These are phyloP conservation scores for Scotopteryx bipunctaria DNA, from an alignment of 2,888 invertebrate genomes.

Conservation along the genomic window DNA sequence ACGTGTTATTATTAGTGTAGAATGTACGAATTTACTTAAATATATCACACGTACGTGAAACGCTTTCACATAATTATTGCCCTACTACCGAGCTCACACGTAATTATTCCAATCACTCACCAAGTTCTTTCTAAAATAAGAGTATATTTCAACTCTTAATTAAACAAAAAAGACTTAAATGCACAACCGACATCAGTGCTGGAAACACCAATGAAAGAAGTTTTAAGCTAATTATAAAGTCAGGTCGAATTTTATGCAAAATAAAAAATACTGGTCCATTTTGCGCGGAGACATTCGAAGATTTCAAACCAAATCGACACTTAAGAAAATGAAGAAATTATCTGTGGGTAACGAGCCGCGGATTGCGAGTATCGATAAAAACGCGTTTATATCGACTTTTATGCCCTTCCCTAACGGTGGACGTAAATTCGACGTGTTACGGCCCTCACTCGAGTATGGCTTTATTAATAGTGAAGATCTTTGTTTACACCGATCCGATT, in stretches of 20 bases:
- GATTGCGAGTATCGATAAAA: conserved; percentile 70
- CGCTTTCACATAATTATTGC: conserved; percentile 57
- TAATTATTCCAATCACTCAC: conserved; percentile 54
- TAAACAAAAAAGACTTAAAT: conserved; percentile 41
- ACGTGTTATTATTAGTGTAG: too few species aligned
- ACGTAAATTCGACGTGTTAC: conserved; percentile 68
- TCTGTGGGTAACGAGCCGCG: conserved; percentile 60
- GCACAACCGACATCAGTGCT: conserved; percentile 27
- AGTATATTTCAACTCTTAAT: conserved; percentile 53
- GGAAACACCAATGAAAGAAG: conserved; percentile 31
- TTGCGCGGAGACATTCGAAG: conserved; percentile 40
- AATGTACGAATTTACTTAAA: conserved; percentile 33
- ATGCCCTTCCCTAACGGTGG: conserved; percentile 61
- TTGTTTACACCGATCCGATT: conserved; percentile 54
- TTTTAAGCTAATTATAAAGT: conserved; percentile 46
- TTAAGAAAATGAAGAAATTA: conserved; percentile 74
- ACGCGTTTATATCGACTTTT: conserved; percentile 67
- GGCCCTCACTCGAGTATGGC: conserved; percentile 53
- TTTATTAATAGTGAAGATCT: conserved; percentile 68
- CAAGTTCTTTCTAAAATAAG: too few species aligned
- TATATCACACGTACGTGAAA: conserved; percentile 26
- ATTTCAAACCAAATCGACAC: conserved; percentile 36
- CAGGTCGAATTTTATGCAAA: conserved; percentile 43
- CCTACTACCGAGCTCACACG: conserved; percentile 44
- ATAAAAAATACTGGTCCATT: conserved; percentile 53